These are phyloP conservation scores for Hypsopygia costalis DNA, from an alignment of 2,888 invertebrate species.

Conservation along the genomic window DNA sequence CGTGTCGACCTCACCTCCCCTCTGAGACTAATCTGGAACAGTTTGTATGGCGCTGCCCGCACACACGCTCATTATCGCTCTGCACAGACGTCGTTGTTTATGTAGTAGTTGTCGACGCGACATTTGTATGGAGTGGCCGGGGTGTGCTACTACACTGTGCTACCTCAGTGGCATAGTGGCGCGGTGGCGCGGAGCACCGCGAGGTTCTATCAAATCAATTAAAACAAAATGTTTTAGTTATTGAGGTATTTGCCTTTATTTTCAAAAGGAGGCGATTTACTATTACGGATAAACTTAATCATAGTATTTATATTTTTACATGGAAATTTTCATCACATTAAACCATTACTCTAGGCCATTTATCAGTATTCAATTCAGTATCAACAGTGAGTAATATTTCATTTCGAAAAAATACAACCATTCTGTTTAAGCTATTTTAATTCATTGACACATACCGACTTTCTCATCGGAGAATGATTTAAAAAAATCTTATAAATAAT, in stretches of 20 bases:
- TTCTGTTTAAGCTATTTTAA: slow-evolving; percentile 64
- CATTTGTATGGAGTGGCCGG: too few relatives aligned
- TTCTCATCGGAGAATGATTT: slow-evolving; percentile 49
- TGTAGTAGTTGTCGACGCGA: too few relatives aligned
- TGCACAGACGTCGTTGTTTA: too few relatives aligned
- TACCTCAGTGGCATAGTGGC: not conserved
- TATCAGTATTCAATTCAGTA: slow-evolving; percentile 68
- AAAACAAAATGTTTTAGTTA: slow-evolving; percentile 64
- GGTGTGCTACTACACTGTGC: too few relatives aligned
- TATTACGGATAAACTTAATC: slow-evolving; percentile 75
- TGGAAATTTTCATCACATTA: slow-evolving; percentile 79
- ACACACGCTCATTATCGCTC: too few relatives aligned
- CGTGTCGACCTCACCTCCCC: too few relatives aligned
- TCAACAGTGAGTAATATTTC: slow-evolving; percentile 68
- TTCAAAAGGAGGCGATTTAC: slow-evolving; percentile 76
- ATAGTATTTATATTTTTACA: slow-evolving; percentile 79
- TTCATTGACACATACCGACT: slow-evolving; percentile 51
- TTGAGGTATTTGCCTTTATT: slow-evolving; percentile 79
- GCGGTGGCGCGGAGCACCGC: not conserved
- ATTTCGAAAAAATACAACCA: slow-evolving; percentile 75
- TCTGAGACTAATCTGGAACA: too few relatives aligned
- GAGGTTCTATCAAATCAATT: slow-evolving; percentile 30
- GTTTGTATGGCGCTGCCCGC: too few relatives aligned
- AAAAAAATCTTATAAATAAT: slow-evolving; percentile 77
- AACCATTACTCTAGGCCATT: slow-evolving; percentile 73